phyloP scores from a whole-genome alignment of 2,888 invertebrate genomes.

The Lymantria monacha region DNA sequence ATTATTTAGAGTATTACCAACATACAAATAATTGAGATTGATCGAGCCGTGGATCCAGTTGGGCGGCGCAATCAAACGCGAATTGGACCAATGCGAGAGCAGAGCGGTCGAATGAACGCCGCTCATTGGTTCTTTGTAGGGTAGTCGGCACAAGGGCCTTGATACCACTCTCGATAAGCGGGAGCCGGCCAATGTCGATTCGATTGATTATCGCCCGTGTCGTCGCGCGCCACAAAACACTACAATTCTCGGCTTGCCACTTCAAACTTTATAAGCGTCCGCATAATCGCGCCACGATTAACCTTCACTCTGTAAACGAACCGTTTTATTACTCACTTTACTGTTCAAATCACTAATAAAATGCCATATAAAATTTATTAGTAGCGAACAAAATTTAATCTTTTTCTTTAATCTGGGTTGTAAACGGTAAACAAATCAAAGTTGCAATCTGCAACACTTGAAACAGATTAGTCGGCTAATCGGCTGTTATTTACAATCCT shows the following conservation, averaged over 20 bases:
- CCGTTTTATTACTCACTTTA: conserved; percentile 19
- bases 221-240: conserved; percentile 20
- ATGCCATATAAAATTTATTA: conserved; percentile 30
- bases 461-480: conserved; percentile 67
- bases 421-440: conserved; percentile 60
- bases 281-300: conserved; percentile 9
- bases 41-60: conserved; percentile 73
- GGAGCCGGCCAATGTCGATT: conserved; percentile 72
- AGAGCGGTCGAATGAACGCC: conserved; percentile 44
- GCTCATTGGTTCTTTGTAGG: conserved; percentile 67
- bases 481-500: conserved; percentile 73
- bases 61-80: conserved; percentile 80
- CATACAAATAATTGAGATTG: conserved; percentile 74
- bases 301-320: conserved; percentile 18
- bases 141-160: conserved; percentile 73
- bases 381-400: conserved; percentile 30
- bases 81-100: conserved; percentile 72
- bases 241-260: not conserved
- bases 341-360: conserved; percentile 28
- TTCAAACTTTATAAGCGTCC: not conserved
- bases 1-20: conserved; percentile 58
- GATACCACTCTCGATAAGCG: conserved; percentile 77
- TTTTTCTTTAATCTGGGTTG: conserved; percentile 50
- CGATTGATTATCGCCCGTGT: conserved; percentile 71
- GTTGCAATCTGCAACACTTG: conserved; percentile 62